These are phyloP conservation scores for Copsychus sechellarum DNA, from an alignment of 2,113 vertebrate genomes.

Conservation along the genomic window DNA sequence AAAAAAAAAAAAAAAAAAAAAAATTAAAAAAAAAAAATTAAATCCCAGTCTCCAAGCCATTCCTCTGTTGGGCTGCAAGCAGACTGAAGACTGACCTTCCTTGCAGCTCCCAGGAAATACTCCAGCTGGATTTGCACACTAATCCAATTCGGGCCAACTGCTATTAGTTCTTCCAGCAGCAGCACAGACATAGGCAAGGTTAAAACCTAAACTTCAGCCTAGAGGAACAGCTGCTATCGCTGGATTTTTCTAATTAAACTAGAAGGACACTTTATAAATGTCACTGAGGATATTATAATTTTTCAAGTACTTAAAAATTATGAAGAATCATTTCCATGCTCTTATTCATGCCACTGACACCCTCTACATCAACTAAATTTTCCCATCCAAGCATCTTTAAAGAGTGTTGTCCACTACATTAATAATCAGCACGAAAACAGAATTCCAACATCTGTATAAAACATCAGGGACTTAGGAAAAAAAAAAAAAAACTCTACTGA, in stretches of 20 bases:
- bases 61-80: not conserved
- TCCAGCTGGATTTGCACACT: not conserved
- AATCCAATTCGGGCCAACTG: not conserved
- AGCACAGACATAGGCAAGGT: not conserved
- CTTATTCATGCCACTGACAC: not conserved
- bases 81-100: not conserved
- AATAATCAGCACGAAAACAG: not conserved
- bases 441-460: not conserved
- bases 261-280: not conserved
- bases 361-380: not conserved
- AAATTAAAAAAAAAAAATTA: too few species aligned
- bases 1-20: too few species aligned
- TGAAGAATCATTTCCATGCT: not conserved
- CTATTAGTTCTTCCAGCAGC: not conserved
- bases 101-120: not conserved
- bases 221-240: not conserved
- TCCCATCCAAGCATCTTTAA: not conserved
- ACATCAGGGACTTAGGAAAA: not conserved
- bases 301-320: not conserved
- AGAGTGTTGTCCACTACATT: not conserved
- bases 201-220: slow-evolving; percentile 27
- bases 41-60: not conserved
- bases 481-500: not conserved
- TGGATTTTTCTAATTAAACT: slow-evolving; percentile 29
- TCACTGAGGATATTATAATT: not conserved